Evolutionary conservation across 2,113 vertebrate genomes (phyloP), one percentile per base, ranked within the genome.

Genomic region (Etia nguti): DNA sequence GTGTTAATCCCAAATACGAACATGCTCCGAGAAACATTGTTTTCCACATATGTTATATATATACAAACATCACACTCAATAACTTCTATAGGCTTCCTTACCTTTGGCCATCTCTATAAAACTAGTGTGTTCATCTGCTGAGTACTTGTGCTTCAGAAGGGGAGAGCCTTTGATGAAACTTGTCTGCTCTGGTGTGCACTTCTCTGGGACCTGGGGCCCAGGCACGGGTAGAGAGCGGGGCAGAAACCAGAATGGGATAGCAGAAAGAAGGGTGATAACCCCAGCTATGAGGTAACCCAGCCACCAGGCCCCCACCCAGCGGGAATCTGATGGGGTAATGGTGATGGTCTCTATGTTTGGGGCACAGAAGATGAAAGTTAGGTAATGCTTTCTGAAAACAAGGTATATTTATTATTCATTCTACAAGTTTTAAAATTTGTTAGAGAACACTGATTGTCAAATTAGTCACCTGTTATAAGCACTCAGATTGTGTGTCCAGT

Each of bases 231-330:
- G 89, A 9, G 95, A 93, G 34, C 94, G 94, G 7, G 96, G 96
- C 83, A 97, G 89, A 59, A 97, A 97, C 96, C 96, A 97, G 88
- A 97, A 96, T 2, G 96, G 96, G 60, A 97, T 89, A 41, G 96
- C 96, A 80, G 95, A 93, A 8, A 97, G 81, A 22, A 97, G 83
- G 36, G 96, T 95, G 85, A 96, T 95, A 79, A 92, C 89, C 9
- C 96, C 96, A 4, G 96, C 95, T 34, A 97, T 94, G 83, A 97
- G 89, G 93, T 96, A 97, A 79, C 96, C 96, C 84, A 97, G 87
- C 96, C 96, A 97, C 96, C 96, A 97, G 31, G 96, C 96, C 9
- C 96, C 96, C 34, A 97, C 96, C 96, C 96, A 97, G 43, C 96
- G 96, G 22, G 96, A 86, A 29, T 97, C 96, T 50, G 93, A 80